Evolutionary conservation across 1,140 invertebrate species (phyloP).

Genomic region (Drosophila willistoni): DNA sequence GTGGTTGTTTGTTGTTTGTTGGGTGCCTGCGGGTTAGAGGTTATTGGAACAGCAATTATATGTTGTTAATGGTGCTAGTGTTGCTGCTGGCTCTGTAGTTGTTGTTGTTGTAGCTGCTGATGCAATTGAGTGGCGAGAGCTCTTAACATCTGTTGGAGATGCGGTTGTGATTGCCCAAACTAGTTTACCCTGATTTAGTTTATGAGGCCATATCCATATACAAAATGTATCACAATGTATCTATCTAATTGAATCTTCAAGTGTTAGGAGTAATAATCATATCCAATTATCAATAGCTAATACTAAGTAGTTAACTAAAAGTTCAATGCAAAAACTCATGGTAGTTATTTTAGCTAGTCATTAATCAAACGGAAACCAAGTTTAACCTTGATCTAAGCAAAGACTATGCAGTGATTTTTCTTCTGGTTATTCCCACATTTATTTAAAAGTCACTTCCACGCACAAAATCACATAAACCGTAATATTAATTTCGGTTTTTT

Average conservation of each 20-base stretch:
- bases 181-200: slow-evolving; percentile 27
- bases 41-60: slow-evolving; percentile 72
- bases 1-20: slow-evolving; percentile 20
- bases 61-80: slow-evolving; percentile 38
- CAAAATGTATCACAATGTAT: slow-evolving; percentile 1
- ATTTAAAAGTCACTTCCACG: slow-evolving; percentile 12
- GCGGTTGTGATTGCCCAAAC: slow-evolving; percentile 50
- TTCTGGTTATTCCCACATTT: slow-evolving; percentile 13
- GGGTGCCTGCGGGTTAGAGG: slow-evolving; percentile 55
- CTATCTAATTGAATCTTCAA: slow-evolving; percentile 7
- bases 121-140: slow-evolving; percentile 36
- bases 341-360: slow-evolving; percentile 5
- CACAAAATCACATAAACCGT: neutral
- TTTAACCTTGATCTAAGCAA: neutral
- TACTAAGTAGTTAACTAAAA: neutral
- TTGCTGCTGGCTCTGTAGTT: neutral
- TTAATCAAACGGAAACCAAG: slow-evolving; percentile 11
- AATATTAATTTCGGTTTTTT: slow-evolving; percentile 16
- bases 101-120: neutral
- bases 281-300: neutral
- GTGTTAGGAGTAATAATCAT: neutral
- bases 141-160: slow-evolving; percentile 42
- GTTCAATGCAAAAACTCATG: neutral
- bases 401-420: neutral
- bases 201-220: slow-evolving; percentile 41